Evolutionary conservation across 1,140 invertebrate genomes (phyloP), one percentile per base, ranked within the genome.

Genomic region (Lepidotrigona ventralis): DNA sequence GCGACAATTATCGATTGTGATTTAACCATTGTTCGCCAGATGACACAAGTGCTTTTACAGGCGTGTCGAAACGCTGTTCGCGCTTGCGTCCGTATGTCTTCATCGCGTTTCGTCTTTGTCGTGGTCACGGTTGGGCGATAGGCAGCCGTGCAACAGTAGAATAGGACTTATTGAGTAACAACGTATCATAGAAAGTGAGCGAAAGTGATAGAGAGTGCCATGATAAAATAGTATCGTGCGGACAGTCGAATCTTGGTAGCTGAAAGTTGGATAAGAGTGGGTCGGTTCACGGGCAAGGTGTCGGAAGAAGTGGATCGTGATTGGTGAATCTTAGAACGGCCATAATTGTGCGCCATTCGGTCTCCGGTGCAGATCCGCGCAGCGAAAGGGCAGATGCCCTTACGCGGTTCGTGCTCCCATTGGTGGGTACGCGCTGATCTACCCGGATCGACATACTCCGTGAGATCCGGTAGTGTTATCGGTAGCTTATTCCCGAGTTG

Each of bases 301-400:
- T 19, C 19, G 53, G 23, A 17, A 70, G 51, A 54, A 53, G 82
- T 84, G 77, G 21, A 21, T 66, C 54, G 70, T 56, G 53, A 84
- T 81, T 68, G 72, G 71, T 79, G 79, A 63, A 75, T 70, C 56
- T 53, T 71, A 53, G 79, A n/a, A 85, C 71, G 79, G 83, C 83
- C 83, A 82, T 85, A 81, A 81, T 68, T 81, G 83, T 85, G 77
- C 77, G 83, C 63, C 83, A 81, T 81, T 85, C 72, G 72, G 70
- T 82, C 51, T 70, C 12, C 66, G 66, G 46, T 70, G 72, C 72
- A 17, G 64, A 81, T 85, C 58, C 64, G 66, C 71, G 71, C 29
- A 72, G 58, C 74, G 83, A 79, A 80, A 69, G 72, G 78, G 85
- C 80, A 85, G 84, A 88, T 88, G 85, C 83, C 76, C 76, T 76